phyloP scores from a whole-genome alignment of 1,140 invertebrate genomes.

The Spodoptera litura region DNA sequence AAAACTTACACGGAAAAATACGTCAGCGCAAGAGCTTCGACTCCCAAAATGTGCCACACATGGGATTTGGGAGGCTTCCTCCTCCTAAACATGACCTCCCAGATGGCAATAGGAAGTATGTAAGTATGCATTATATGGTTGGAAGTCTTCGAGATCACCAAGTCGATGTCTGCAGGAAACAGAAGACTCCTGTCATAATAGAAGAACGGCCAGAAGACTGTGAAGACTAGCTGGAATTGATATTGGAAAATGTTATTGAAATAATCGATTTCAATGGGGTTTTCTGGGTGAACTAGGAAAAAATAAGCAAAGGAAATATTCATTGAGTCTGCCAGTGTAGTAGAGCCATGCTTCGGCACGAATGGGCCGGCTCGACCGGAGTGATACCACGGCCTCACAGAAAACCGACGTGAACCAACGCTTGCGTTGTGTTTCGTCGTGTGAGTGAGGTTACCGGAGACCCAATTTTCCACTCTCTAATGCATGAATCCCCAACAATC shows the following conservation, averaged over 20 bases:
- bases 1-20: slow-evolving; percentile 53
- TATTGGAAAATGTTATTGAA: neutral
- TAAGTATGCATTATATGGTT: slow-evolving; percentile 51
- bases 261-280: no score
- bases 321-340: no score
- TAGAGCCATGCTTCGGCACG: no score
- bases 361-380: no score
- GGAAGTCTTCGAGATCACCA: slow-evolving; percentile 17
- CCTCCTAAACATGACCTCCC: slow-evolving; percentile 49
- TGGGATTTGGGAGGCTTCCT: slow-evolving; percentile 26
- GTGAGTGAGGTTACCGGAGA: no score
- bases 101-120: slow-evolving; percentile 40
- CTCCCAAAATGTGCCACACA: slow-evolving; percentile 3
- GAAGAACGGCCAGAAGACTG: slow-evolving; percentile 52
- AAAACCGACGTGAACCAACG: no score
- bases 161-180: slow-evolving; percentile 46
- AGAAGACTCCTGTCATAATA: slow-evolving; percentile 41
- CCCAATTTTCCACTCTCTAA: no score
- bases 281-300: no score
- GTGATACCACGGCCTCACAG: no score
- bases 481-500: no score
- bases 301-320: no score
- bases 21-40: neutral
- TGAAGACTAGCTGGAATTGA: slow-evolving; percentile 48
- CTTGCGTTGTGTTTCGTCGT: no score